Evolutionary conservation across 2,113 vertebrate species (phyloP), one percentile per base, ranked within the genome.

Genomic region (Dicaeum eximium): DNA sequence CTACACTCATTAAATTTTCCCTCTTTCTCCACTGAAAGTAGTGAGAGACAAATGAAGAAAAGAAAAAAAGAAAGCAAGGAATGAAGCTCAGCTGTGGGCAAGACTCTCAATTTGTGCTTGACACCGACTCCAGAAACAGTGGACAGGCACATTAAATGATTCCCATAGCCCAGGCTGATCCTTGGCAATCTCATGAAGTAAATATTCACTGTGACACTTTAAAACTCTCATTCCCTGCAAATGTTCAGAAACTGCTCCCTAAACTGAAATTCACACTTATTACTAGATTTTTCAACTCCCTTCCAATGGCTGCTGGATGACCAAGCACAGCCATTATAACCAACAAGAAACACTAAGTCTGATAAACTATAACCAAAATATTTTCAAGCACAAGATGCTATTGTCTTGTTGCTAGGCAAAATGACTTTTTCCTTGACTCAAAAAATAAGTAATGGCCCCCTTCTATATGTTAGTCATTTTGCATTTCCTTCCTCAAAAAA

Each of bases 401-500:
- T 10, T 80, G 54, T 56, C 38, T 79, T 92, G 33, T 79, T 92
- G 48, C 17, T 77, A 64, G 38, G 40, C 19, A 60, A 40, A 80
- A 89, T 70, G 22, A 51, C 25, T 42, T 91, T 82, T 87, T 37
- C 35, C 38, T 85, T 87, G 54, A 90, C 57, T 94, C 82, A 44
- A 62, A 84, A 95, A 96, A 80, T 72, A 92, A 93, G 51, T 93
- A 96, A 69, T 13, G 27, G 6, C 18, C 17, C 25, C 38, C 31
- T 90, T 96, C 93, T 48, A 90, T 82, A 62, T 42, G 57, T 66
- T 90, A 96, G 89, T 22, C 5, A 28, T 70, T 94, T 93, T 72
- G 20, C 67, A 89, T 50, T 94, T 92, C 90, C 75, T 77, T 94
- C 31, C 70, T 17, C 35, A 44, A 21, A 94, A 89, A 44, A 35